phyloP scores from a whole-genome alignment of 2,888 invertebrate species.

The Chymomyza amoena region DNA sequence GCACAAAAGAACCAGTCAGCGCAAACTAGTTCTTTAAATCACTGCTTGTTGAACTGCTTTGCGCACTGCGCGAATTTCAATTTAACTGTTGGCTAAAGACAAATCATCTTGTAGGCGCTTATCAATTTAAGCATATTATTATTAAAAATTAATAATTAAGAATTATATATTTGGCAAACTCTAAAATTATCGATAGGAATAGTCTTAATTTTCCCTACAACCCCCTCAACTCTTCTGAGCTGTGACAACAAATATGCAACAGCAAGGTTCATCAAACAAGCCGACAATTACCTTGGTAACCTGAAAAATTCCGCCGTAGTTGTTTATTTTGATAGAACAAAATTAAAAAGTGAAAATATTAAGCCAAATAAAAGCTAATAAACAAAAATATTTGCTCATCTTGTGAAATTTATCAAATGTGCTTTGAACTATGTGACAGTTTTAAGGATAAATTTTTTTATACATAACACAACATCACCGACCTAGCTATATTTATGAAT shows the following conservation, averaged over 20 bases:
- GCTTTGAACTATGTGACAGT: conserved; percentile 52
- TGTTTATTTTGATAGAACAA: conserved; percentile 66
- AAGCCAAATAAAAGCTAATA: conserved; percentile 23
- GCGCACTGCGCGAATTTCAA: too few species aligned
- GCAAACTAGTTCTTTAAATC: too few species aligned
- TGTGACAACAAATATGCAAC: conserved; percentile 51
- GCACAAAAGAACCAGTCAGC: too few species aligned
- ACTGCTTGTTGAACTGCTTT: too few species aligned
- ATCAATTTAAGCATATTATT: too few species aligned
- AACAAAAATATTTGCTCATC: not conserved
- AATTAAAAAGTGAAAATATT: conserved; percentile 23
- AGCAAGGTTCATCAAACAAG: conserved; percentile 53
- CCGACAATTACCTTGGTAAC: conserved; percentile 66
- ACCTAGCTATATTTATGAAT: conserved; percentile 1
- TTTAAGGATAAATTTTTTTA: conserved; percentile 21
- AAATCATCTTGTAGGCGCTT: too few species aligned
- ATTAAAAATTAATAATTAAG: too few species aligned
- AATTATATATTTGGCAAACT: too few species aligned
- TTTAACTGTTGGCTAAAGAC: too few species aligned
- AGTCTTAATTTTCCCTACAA: not conserved
- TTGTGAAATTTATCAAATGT: not conserved
- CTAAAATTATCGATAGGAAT: too few species aligned
- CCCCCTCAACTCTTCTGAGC: not conserved
- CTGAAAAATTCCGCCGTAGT: conserved; percentile 65
- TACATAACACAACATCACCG: not conserved